These are phyloP conservation scores for Plotosus lineatus DNA, from an alignment of 2,113 vertebrate genomes.

Conservation along the genomic window DNA sequence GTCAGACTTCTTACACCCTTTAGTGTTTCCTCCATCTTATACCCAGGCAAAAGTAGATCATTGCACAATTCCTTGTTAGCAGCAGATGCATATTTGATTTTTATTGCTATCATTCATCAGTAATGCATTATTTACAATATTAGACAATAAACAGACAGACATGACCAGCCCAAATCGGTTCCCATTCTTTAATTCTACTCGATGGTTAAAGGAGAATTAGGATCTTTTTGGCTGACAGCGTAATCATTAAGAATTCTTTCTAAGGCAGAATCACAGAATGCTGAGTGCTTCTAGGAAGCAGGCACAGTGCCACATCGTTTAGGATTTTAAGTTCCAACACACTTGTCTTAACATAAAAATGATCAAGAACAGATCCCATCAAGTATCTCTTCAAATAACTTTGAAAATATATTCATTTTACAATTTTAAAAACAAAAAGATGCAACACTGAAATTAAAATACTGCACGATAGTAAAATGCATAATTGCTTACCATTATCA, in stretches of 20 bases:
- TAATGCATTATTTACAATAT: too few relatives aligned
- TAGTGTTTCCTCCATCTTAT: not conserved
- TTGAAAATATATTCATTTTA: constrained; percentile 66
- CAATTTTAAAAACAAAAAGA: constrained; percentile 63
- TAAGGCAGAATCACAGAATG: constrained; percentile 24
- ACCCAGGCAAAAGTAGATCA: constrained; percentile 38
- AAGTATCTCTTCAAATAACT: constrained; percentile 61
- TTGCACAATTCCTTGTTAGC: constrained; percentile 56
- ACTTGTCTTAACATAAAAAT: constrained; percentile 60
- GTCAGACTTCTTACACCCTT: not conserved
- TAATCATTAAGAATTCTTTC: not conserved
- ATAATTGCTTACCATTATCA: constrained; percentile 55
- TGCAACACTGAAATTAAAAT: constrained; percentile 72
- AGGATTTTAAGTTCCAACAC: constrained; percentile 51
- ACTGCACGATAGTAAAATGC: constrained; percentile 72
- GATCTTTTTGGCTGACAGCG: not conserved
- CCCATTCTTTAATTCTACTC: not conserved
- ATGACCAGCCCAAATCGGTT: constrained; percentile 28
- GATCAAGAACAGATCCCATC: constrained; percentile 31
- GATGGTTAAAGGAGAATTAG: constrained; percentile 3
- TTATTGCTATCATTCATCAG: constrained; percentile 76
- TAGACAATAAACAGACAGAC: constrained; percentile 35
- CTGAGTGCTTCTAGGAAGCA: constrained; percentile 49
- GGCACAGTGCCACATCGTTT: constrained; percentile 74
- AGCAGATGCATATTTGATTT: constrained; percentile 76